phyloP scores from a whole-genome alignment of 1,140 invertebrate species.

The Cyphomyrmex costatus region DNA sequence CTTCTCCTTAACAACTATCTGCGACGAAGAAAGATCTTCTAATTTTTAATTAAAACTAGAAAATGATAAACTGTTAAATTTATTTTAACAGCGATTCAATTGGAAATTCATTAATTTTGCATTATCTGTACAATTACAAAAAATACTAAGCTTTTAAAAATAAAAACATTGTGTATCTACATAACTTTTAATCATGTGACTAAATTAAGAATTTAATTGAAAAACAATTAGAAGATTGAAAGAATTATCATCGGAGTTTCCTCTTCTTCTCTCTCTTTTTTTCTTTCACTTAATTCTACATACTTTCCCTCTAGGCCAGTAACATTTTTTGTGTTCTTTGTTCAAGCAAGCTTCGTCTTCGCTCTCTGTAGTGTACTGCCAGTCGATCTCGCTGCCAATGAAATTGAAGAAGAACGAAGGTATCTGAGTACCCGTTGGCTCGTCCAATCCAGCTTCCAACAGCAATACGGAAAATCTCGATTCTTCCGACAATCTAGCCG shows the following conservation, averaged over 20 bases:
- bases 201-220: not conserved
- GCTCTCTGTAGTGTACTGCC: constrained; percentile 94
- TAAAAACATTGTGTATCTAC: not conserved
- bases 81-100: not conserved
- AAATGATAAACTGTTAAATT: too few species aligned
- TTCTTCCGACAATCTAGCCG: constrained; percentile 93
- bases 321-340: constrained; percentile 91
- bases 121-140: not conserved
- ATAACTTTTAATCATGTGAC: not conserved
- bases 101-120: not conserved
- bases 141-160: not conserved
- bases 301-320: constrained; percentile 95
- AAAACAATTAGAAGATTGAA: not conserved
- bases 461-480: constrained; percentile 93
- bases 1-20: not conserved
- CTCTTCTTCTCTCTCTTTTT: not conserved
- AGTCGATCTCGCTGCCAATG: constrained; percentile 94
- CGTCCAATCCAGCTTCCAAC: constrained; percentile 93
- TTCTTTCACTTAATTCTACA: not conserved
- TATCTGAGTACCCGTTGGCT: constrained; percentile 94
- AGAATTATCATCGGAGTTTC: not conserved
- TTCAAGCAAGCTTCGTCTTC: constrained; percentile 94
- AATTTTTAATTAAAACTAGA: not conserved
- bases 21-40: not conserved
- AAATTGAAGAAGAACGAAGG: constrained; percentile 95